Base-by-base conservation (phyloP, 1,140 invertebrate genomes). In the Drosophila ficusphila region DNA sequence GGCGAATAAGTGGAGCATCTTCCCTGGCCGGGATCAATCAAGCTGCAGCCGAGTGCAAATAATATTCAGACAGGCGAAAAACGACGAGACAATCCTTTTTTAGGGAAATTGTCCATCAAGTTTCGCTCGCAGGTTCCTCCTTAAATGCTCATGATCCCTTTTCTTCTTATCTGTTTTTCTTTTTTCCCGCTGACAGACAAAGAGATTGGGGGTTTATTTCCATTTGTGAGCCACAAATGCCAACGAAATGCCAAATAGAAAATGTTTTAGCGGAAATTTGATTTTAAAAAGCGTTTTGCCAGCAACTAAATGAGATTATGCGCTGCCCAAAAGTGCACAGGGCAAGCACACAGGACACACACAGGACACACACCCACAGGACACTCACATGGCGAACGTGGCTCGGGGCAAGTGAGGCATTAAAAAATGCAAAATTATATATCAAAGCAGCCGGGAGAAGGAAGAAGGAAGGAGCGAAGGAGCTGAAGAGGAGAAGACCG, bases 261-360 rank as follows among this genome's bases (percentile, higher is more conserved):
- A 86, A 86, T 86, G 82, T 88, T 86, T 88, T 86, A 82, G 76
- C 76, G 86, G 76, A 90, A 90, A 90, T 90, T 90, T 90, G 86
- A 90, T 90, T 90, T 82, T 74, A 70, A 86, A 86, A 90, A 90
- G 88, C 86, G 77, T 90, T 90, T 90, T 90, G 76, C 88, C 70
- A 65, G 77, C 78, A 90, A 90, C 74, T 79, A 90, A 90, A 90
- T 88, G 77, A 73, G 88, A 90, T 90, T 90, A 90, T 90, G 86
- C 62, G 77, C 70, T 88, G 82, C 85, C 78, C 83, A 89, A 88
- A 83, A 82, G 85, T 79, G 62, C 73, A 79, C 12, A 46, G 42
- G 42, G 12, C 42, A 6, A 23, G 12, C 9, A n/a, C 14, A 49
- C 54, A 82, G 70, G 64, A 71, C 75, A 75, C 73, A 52, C 71